Conservation (phyloP, 2,888 invertebrate species). For the Crossocerus cetratus region DNA sequence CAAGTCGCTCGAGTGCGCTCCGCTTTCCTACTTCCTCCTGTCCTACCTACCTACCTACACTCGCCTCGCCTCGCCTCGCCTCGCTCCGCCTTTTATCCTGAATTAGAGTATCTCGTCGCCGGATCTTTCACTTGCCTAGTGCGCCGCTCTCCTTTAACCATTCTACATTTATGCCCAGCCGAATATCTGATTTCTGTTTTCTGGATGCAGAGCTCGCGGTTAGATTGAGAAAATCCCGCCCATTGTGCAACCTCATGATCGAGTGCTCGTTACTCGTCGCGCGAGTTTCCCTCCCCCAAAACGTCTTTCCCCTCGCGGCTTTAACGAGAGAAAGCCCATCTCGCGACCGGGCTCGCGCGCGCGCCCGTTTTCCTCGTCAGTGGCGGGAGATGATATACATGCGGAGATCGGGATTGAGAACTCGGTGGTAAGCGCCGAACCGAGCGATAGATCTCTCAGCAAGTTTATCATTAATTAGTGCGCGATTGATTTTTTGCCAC, state of each 20-base stretch:
- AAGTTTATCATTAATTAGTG: conserved; percentile 54
- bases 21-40: conserved; percentile 15
- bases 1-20: conserved; percentile 10
- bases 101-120: conserved; percentile 33
- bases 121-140: too few relatives aligned
- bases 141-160: conserved; percentile 22
- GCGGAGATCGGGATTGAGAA: conserved; percentile 66
- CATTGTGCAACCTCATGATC: conserved; percentile 34
- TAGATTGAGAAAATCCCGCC: conserved; percentile 38
- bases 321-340: conserved; percentile 76
- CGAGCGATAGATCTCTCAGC: conserved; percentile 42
- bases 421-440: conserved; percentile 47
- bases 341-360: conserved; percentile 74
- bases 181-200: conserved; percentile 47
- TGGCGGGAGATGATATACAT: conserved; percentile 63
- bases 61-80: too few relatives aligned
- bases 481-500: conserved; percentile 38
- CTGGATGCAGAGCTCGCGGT: conserved; percentile 27
- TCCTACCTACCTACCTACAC: conserved; percentile 18
- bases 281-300: too few relatives aligned
- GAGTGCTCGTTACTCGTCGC: conserved; percentile 29
- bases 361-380: too few relatives aligned
- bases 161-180: conserved; percentile 50
- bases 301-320: conserved; percentile 28
- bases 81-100: conserved; percentile 33